Evolutionary conservation across 2,113 vertebrate genomes (phyloP).

Genomic region (Campylomormyrus numenius): DNA sequence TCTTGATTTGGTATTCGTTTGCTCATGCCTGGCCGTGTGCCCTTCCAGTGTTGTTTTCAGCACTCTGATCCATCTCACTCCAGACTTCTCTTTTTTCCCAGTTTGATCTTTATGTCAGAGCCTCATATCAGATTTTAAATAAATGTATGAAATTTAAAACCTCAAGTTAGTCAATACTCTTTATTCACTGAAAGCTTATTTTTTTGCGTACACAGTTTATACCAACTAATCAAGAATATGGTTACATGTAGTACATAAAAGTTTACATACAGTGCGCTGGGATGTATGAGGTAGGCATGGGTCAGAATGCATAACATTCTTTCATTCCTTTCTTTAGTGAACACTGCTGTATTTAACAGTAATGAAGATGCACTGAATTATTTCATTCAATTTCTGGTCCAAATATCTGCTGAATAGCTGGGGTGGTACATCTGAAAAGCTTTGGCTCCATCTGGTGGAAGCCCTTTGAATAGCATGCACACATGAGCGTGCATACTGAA

Average conservation of each 20-base stretch:
- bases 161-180: background rate
- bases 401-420: background rate
- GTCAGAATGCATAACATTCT: background rate
- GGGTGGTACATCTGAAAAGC: background rate
- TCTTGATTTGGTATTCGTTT: conserved; percentile 41
- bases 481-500: background rate
- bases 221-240: background rate
- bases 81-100: background rate
- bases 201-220: background rate
- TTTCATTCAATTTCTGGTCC: background rate
- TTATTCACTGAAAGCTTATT: background rate
- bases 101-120: conserved; percentile 47
- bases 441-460: background rate
- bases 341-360: background rate
- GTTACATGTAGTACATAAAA: background rate
- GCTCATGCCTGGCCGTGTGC: conserved; percentile 41
- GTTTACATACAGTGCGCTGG: background rate
- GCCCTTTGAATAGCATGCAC: background rate
- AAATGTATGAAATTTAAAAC: conserved; percentile 36
- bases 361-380: background rate
- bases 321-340: background rate
- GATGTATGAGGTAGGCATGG: background rate
- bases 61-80: background rate
- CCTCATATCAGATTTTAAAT: conserved; percentile 52
- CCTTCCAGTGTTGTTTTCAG: conserved; percentile 37